Evolutionary conservation across 2,888 invertebrate species (phyloP), one percentile per base, ranked within the genome.

Genomic region (Dermolepida albohirtum): DNA sequence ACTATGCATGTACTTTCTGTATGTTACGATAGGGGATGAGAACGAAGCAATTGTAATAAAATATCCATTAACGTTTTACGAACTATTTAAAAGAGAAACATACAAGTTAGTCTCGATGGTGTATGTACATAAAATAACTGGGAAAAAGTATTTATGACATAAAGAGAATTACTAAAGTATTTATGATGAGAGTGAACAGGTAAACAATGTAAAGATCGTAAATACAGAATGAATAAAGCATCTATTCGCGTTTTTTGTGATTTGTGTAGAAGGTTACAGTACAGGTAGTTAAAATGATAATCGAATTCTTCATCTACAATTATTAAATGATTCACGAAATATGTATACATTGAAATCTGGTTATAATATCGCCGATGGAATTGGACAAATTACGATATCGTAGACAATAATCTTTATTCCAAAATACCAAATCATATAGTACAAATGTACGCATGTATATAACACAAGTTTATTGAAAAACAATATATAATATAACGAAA

Each of bases 41-140:
- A 10, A 52, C 54, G 16, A 14, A 40, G 29, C 52, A 64, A 54
- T 29, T 39, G 52, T 27, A 64, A 54, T 64, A 64, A 64, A 64
- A 54, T 54, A 29, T 34, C 64, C 64, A 64, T 64, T 64, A 64
- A 27, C 44, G 44, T 54, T 64, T 64, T 64, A 54, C 34, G 54
- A 29, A 44, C 27, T 29, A 44, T 54, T 64, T 64, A 47, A 64
- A 52, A 54, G n/a, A 54, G 64, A 59, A 44, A 47, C 59, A 14
- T 34, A 47, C 34, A 16, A 17, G 10, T 22, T 11, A 27, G 55
- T 22, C 43, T 27, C n/a, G 27, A 27, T 7, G 17, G 1, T 14
- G 59, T 27, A 27, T 14, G 59, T 27, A 27, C 44, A 44, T 59
- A 59, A 49, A 49, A 49, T 49, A 49, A 59, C 44, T 59, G 34